These are phyloP conservation scores for Acropternis orthonyx DNA, from an alignment of 2,797 vertebrate species.

Conservation along the genomic window DNA sequence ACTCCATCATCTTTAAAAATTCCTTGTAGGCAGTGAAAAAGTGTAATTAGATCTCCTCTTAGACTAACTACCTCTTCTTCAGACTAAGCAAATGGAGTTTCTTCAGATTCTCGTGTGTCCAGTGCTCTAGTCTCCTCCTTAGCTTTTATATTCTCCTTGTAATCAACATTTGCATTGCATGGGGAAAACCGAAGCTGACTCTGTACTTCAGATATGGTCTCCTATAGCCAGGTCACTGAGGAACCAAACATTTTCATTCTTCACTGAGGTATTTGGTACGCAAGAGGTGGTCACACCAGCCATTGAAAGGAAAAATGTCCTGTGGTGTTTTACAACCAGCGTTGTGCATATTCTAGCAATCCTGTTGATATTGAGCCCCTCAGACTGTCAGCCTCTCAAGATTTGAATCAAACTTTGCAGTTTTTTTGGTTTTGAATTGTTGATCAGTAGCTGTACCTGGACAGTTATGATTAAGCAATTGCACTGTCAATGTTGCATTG, in stretches of 20 bases:
- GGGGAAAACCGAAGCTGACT: background rate
- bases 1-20: background rate
- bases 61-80: background rate
- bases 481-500: background rate
- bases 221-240: background rate
- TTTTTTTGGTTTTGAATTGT: background rate
- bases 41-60: background rate
- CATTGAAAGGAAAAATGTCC: background rate
- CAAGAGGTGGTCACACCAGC: background rate
- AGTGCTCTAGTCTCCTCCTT: background rate
- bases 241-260: background rate
- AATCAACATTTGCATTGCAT: background rate
- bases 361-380: background rate
- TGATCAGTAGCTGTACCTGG: background rate
- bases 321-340: background rate
- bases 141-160: background rate
- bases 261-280: accelerated
- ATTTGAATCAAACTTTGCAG: background rate
- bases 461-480: background rate
- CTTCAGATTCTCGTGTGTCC: background rate
- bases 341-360: background rate
- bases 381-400: background rate
- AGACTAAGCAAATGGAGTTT: background rate
- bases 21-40: background rate
- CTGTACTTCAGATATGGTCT: background rate